Evolutionary conservation across 2,888 invertebrate genomes (phyloP).

Genomic region (Brenthis daphne): DNA sequence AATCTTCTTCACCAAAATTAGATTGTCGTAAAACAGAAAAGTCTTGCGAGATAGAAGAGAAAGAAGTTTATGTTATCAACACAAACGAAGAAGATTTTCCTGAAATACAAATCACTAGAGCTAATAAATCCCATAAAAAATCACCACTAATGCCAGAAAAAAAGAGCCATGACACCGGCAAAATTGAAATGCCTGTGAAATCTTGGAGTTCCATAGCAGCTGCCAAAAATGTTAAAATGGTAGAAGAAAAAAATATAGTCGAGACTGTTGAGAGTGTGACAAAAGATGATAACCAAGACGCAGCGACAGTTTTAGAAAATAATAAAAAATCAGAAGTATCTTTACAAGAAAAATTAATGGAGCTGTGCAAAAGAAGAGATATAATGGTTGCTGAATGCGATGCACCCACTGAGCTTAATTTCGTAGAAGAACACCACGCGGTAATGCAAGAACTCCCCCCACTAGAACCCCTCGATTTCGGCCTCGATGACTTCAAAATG

Average conservation of each 20-base stretch:
- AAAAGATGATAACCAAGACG: constrained; percentile 35
- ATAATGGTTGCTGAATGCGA: constrained; percentile 78
- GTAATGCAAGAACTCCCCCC: constrained; percentile 66
- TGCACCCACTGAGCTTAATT: constrained; percentile 68
- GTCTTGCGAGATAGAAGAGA: constrained; percentile 54
- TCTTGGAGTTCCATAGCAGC: constrained; percentile 82
- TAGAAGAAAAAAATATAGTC: constrained; percentile 41
- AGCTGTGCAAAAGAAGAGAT: constrained; percentile 73
- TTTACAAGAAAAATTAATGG: constrained; percentile 69
- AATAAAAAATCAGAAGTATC: constrained; percentile 50
- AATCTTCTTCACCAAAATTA: constrained; percentile 60
- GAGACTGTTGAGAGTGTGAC: constrained; percentile 36
- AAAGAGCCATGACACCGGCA: constrained; percentile 45
- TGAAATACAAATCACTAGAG: constrained; percentile 73
- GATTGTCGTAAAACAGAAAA: constrained; percentile 59
- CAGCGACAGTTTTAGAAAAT: constrained; percentile 32
- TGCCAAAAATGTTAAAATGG: constrained; percentile 55
- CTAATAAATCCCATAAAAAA: constrained; percentile 62
- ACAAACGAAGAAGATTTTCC: constrained; percentile 73
- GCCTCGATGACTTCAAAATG: constrained; percentile 70
- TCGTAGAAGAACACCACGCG: constrained; percentile 74
- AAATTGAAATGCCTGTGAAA: constrained; percentile 61
- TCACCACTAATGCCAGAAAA: constrained; percentile 58
- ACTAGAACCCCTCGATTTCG: constrained; percentile 68
- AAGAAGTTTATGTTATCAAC: constrained; percentile 74